Evolutionary conservation across 2,113 vertebrate species (phyloP), one percentile per base, ranked within the genome.

Genomic region (Crotophaga sulcirostris): DNA sequence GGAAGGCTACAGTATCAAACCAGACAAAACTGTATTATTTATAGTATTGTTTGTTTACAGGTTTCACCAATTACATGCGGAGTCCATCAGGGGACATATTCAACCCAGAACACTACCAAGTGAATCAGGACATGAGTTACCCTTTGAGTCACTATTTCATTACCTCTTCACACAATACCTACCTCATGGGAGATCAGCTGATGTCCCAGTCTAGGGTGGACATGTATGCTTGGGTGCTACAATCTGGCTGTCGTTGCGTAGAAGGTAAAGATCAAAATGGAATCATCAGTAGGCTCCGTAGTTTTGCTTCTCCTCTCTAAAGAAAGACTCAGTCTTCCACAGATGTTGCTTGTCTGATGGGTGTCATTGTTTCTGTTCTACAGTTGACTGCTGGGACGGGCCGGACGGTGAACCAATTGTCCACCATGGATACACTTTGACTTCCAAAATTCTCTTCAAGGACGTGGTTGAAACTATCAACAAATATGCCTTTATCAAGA

Each of bases 331-430:
- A 4, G 13, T 17, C 19, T 54, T 67, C 33, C 6, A 3, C 31
- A 63, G 51, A 4, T 42, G n/a, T 26, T 49, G 26, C 42, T 49
- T 62, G 15, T 38, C 85, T 97, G 76, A 95, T 69, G 59, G 21
- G 24, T 81, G 40, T 44, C 4, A 0, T n/a, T 93, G 42, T 67
- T 89, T 96, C 29, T 63, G 1, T 69, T 87, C 93, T 79, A 0
- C 96, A 99, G 99, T 99, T 95, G 99, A 99, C 97, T 99, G 99
- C 95, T 99, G 99, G 99, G 99, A 99, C 0, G 99, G 99, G 47
- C 99, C 98, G 0, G 99, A 99, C 0, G 99, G 99, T 5, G 99
- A 99, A 66, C 99, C 99, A 6, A 99, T 99, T 1, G 99, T 99
- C 58, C 99, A 99, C 94, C 99, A 99, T 0, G 99, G 99, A 88